phyloP scores from a whole-genome alignment of 2,888 invertebrate genomes.

The Syrista parreyssii region DNA sequence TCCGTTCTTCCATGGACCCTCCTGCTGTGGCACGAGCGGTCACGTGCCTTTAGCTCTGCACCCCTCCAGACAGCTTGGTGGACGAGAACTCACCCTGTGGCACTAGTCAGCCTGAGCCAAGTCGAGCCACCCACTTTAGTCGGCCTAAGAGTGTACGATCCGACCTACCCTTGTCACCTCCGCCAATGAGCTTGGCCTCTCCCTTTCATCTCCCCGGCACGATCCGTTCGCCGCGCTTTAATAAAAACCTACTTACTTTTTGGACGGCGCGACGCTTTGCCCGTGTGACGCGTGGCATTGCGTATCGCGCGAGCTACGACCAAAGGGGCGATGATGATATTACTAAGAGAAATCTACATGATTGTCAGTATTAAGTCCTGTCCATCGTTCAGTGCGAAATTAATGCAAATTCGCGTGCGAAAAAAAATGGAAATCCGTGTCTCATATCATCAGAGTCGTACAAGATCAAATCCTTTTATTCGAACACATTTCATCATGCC shows the following conservation, averaged over 20 bases:
- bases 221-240: constrained; percentile 35
- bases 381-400: neutral
- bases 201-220: constrained; percentile 38
- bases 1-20: constrained; percentile 44
- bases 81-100: neutral
- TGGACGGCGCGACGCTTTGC: constrained; percentile 14
- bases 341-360: neutral
- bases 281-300: constrained; percentile 4
- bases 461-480: neutral
- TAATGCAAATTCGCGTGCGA: neutral
- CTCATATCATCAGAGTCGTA: neutral
- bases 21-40: constrained; percentile 31
- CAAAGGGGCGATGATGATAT: neutral
- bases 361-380: neutral
- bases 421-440: neutral
- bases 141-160: constrained; percentile 17
- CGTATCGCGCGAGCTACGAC: neutral
- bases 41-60: constrained; percentile 19
- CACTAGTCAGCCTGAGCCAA: neutral
- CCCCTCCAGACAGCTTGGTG: neutral
- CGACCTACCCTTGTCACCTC: constrained; percentile 55
- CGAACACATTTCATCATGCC: neutral
- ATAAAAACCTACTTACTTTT: constrained; percentile 53
- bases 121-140: constrained; percentile 2
- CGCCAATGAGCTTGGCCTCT: constrained; percentile 36